A percentile compares a stretch with the other conserved stretches of the same genome.
phyloP scores from a whole-genome alignment of 2,113 vertebrate species.

The Corythornis madagascariensis region DNA sequence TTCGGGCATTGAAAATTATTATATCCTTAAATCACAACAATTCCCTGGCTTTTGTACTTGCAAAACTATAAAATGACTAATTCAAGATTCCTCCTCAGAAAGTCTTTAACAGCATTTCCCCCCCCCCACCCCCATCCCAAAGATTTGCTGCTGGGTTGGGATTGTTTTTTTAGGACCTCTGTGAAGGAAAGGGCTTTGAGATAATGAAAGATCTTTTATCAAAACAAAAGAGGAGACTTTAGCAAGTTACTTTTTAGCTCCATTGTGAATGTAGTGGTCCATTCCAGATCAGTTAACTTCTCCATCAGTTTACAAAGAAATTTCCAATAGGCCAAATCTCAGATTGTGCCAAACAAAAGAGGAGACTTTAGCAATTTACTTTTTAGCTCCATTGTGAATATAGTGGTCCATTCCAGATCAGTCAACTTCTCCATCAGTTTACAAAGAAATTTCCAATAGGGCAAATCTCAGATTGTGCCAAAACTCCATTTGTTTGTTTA shows the following conservation, averaged over 20 bases:
- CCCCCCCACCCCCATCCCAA: neutral
- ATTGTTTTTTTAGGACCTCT: neutral
- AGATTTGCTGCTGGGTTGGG: neutral
- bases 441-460: slow-evolving; percentile 35
- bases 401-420: slow-evolving; percentile 3
- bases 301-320: slow-evolving; percentile 15
- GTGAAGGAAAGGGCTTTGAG: neutral
- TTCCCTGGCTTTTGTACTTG: neutral
- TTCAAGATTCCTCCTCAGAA: neutral
- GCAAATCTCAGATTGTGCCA: slow-evolving; percentile 36
- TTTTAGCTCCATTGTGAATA: neutral
- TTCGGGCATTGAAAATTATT: neutral
- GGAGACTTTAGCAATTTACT: neutral
- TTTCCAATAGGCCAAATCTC: slow-evolving; percentile 20
- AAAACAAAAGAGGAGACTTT: slow-evolving; percentile 6
- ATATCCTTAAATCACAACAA: slow-evolving; percentile 40
- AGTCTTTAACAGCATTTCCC: neutral
- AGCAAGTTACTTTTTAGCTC: neutral
- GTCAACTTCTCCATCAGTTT: slow-evolving; percentile 18
- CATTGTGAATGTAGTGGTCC: neutral
- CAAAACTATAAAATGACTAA: neutral
- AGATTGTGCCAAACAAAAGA: neutral
- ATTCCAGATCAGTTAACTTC: slow-evolving; percentile 43
- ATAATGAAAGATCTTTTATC: slow-evolving; percentile 15
- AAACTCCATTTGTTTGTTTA: slow-evolving; percentile 49